Evolutionary conservation across 37 sponge, comb jelly and placozoan species (phyloP).

Genomic region (Agelas oroides): DNA sequence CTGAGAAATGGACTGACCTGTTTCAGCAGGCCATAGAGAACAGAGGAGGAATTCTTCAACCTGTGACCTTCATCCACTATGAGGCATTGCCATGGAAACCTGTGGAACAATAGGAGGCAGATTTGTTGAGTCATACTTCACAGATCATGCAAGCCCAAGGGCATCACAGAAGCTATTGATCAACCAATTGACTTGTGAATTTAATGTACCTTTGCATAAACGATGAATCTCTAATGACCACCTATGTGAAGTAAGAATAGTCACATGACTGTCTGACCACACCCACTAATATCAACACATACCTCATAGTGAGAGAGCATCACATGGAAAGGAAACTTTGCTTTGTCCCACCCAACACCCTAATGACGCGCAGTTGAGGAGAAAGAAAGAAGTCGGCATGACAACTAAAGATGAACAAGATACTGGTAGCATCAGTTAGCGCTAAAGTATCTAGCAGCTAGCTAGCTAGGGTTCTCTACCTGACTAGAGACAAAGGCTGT

Average conservation of each 20-base stretch:
- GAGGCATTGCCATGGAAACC: slow-evolving; percentile 74
- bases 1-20: slow-evolving; percentile 25
- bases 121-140: background rate
- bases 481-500: background rate
- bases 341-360: background rate
- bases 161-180: too few species aligned
- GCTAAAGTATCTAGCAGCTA: too few species aligned
- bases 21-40: slow-evolving; percentile 46
- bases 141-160: too few species aligned
- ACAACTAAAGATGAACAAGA: too few species aligned
- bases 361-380: too few species aligned
- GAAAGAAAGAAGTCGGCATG: too few species aligned
- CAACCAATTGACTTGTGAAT: too few species aligned
- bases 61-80: slow-evolving; percentile 88
- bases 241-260: background rate
- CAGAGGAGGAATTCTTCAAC: slow-evolving; percentile 77
- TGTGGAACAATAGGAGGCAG: background rate
- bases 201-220: slow-evolving; percentile 72
- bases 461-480: background rate
- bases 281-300: background rate
- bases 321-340: slow-evolving; percentile 61
- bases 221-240: slow-evolving; percentile 51
- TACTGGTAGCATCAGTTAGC: too few species aligned
- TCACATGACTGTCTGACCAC: background rate
- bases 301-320: slow-evolving; percentile 76